phyloP scores from a whole-genome alignment of 2,888 invertebrate species.

The Aporophyla lueneburgensis region DNA sequence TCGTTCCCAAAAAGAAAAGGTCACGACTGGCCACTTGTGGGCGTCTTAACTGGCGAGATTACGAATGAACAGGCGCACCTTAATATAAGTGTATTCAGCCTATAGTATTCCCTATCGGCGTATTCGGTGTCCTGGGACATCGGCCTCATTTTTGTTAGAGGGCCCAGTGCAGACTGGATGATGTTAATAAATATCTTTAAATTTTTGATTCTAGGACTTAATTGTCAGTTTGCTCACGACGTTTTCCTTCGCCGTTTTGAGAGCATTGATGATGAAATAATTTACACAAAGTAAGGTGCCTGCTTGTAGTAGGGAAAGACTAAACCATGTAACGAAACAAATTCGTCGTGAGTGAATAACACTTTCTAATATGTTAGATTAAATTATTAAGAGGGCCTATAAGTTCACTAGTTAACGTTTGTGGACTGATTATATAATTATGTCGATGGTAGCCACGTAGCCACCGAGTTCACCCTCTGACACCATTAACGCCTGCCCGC shows the following conservation, averaged over 20 bases:
- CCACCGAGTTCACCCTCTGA: neutral
- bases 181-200: too few relatives aligned
- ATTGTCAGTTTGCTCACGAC: too few relatives aligned
- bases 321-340: neutral
- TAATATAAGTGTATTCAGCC: too few relatives aligned
- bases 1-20: neutral
- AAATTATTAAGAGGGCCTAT: neutral
- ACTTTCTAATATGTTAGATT: neutral
- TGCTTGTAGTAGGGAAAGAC: too few relatives aligned
- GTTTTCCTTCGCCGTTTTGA: too few relatives aligned
- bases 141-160: too few relatives aligned
- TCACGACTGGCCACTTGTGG: neutral
- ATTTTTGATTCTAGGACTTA: too few relatives aligned
- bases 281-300: too few relatives aligned
- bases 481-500: conserved; percentile 8
- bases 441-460: neutral
- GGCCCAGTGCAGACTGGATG: too few relatives aligned
- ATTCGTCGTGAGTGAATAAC: neutral
- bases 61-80: neutral
- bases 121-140: too few relatives aligned
- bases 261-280: too few relatives aligned
- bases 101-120: too few relatives aligned
- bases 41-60: neutral
- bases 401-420: neutral
- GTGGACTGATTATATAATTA: neutral